Evolutionary conservation across 2,888 invertebrate genomes (phyloP).

Genomic region (Nomada goodeniana): DNA sequence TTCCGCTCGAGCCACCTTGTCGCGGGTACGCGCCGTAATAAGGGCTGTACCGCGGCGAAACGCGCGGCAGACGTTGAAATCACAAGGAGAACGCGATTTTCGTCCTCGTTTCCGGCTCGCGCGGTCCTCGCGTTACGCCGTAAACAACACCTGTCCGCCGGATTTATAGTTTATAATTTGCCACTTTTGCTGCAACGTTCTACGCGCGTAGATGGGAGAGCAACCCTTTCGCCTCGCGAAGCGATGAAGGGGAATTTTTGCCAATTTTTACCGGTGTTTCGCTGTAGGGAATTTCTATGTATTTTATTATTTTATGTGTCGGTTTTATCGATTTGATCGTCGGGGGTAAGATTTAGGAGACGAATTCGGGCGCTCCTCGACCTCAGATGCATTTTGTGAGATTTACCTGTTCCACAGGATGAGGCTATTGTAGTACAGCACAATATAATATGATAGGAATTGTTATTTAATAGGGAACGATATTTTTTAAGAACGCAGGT

Average conservation of each 20-base stretch:
- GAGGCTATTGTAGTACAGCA: too few species aligned
- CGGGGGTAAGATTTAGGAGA: not conserved
- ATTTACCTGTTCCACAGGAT: too few species aligned
- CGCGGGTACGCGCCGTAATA: conserved; percentile 62
- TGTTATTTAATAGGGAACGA: too few species aligned
- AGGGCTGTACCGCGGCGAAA: conserved; percentile 72
- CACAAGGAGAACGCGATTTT: conserved; percentile 62
- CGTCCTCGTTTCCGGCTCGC: conserved; percentile 40
- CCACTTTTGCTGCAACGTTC: conserved; percentile 10
- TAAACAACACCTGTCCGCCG: not conserved
- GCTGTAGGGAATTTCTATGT: not conserved
- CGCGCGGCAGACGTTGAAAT: conserved; percentile 67
- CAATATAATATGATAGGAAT: too few species aligned
- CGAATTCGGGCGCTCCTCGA: too few species aligned
- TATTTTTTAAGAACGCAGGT: too few species aligned
- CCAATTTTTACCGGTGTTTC: not conserved
- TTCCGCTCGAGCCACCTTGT: conserved; percentile 39
- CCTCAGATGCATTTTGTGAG: too few species aligned
- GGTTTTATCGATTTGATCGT: not conserved
- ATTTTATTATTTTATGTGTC: too few species aligned
- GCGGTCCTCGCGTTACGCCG: conserved; percentile 23
- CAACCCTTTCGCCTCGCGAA: not conserved
- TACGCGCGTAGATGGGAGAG: not conserved
- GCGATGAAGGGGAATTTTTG: not conserved
- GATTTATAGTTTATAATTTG: conserved; percentile 36